These are phyloP conservation scores for Bujurquina vittata DNA, from an alignment of 2,113 vertebrate genomes.

Conservation along the genomic window DNA sequence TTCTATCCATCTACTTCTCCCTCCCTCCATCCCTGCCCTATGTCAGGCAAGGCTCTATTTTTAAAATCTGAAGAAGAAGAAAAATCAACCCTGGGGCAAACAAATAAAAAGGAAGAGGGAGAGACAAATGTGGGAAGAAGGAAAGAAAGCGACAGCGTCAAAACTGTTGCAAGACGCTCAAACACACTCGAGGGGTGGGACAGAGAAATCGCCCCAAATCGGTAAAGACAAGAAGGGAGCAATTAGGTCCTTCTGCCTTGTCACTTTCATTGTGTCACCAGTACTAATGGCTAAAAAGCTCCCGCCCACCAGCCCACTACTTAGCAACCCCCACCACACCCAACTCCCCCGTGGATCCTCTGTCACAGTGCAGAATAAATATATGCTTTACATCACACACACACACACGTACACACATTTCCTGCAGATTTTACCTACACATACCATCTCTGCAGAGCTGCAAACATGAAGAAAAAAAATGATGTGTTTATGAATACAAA, in stretches of 20 bases:
- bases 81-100: conserved; percentile 44
- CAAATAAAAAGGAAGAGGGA: neutral
- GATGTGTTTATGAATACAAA: conserved; percentile 17
- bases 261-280: conserved; percentile 76
- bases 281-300: conserved; percentile 59
- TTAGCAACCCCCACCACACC: conserved; percentile 43
- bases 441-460: neutral
- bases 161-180: conserved; percentile 39
- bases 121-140: neutral
- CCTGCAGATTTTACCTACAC: conserved; percentile 25
- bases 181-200: conserved; percentile 5
- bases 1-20: conserved; percentile 41
- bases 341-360: conserved; percentile 48
- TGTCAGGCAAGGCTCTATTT: conserved; percentile 61
- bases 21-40: conserved; percentile 26
- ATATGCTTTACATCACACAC: neutral
- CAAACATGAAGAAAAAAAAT: neutral
- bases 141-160: neutral
- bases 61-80: conserved; percentile 14
- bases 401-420: neutral
- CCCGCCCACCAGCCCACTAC: conserved; percentile 59
- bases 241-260: conserved; percentile 75
- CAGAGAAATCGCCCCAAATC: conserved; percentile 39
- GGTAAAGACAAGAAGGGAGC: conserved; percentile 62
- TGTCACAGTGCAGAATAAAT: conserved; percentile 41